Evolutionary conservation across 2,113 vertebrate species (phyloP), one percentile per base, ranked within the genome.

Genomic region (Lycocorax pyrrhopterus): DNA sequence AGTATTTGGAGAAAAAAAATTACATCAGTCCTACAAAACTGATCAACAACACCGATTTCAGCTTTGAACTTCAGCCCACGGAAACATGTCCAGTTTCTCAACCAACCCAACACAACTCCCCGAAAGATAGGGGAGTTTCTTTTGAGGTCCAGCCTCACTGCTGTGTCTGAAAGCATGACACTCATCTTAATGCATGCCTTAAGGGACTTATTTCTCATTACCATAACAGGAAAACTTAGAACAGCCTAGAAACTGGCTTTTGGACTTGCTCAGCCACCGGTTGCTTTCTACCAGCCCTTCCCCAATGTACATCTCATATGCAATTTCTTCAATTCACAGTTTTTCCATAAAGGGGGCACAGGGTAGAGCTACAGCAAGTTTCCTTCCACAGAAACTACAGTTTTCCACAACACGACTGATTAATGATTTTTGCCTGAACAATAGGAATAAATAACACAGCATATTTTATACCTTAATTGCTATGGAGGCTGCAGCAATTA

Each of bases 111-210:
- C 9, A 9, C n/a, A 92, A 4, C 4, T 60, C 6, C 33, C 58
- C 41, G 39, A 52, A 69, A 76, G 49, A 16, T 25, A 75, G 14
- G 4, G 35, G 32, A 20, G 14, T 13, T 43, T 52, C 56, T 59
- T 84, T 56, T 35, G 30, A 41, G 9, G 33, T 44, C 25, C 49
- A 49, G n/a, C 35, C 52, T 76, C 55, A 29, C 44, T 43, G 27
- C 12, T 0, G 0, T 0, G 53, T 12, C 37, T 11, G 32, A 74
- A 84, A 62, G 52, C 43, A 53, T 0, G 0, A 58, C 13, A n/a
- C 12, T 39, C 16, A 30, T 51, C 55, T 58, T 44, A 44, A 53
- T 0, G 2, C 15, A 23, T 23, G 21, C 5, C 46, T 66, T 52
- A 78, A 13, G n/a, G 32, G 33, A 52, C 22, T 80, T 63, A 16